Evolutionary conservation across 2,888 invertebrate genomes (phyloP).

Genomic region (Athrips mouffetella): DNA sequence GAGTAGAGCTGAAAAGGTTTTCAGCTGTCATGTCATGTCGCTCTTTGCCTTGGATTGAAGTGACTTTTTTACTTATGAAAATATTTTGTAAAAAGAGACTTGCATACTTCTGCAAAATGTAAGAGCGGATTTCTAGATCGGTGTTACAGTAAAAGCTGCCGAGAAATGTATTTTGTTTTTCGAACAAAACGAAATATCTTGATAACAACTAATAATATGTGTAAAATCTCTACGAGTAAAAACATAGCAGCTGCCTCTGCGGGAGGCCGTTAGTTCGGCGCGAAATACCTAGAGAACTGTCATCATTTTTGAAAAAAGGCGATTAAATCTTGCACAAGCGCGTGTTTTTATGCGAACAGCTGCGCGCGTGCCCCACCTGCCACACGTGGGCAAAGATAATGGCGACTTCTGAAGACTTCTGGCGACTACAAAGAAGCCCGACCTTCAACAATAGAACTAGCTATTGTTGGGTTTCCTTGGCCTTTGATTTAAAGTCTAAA

Average conservation of each 20-base stretch:
- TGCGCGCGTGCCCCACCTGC: constrained; percentile 76
- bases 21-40: constrained; percentile 16
- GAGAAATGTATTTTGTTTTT: too few relatives aligned
- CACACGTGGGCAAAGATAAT: constrained; percentile 72
- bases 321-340: constrained; percentile 76
- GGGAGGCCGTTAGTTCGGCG: constrained; percentile 54
- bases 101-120: too few relatives aligned
- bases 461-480: constrained; percentile 49
- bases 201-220: constrained; percentile 12
- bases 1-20: constrained; percentile 39
- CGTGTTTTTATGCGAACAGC: constrained; percentile 58
- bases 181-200: not conserved
- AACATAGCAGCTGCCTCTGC: constrained; percentile 47
- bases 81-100: not conserved
- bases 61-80: not conserved
- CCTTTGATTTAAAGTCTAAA: constrained; percentile 62
- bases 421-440: constrained; percentile 46
- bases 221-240: constrained; percentile 16
- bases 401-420: constrained; percentile 49
- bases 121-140: too few relatives aligned
- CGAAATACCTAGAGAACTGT: constrained; percentile 68
- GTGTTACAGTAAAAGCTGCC: too few relatives aligned
- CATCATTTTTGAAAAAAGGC: constrained; percentile 57
- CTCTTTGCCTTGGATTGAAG: not conserved
- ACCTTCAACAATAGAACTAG: not conserved